A percentile compares a stretch with the other conserved stretches of the same genome.
Conservation (phyloP, 64 coral and sea anemone species). For the Porites lutea region DNA sequence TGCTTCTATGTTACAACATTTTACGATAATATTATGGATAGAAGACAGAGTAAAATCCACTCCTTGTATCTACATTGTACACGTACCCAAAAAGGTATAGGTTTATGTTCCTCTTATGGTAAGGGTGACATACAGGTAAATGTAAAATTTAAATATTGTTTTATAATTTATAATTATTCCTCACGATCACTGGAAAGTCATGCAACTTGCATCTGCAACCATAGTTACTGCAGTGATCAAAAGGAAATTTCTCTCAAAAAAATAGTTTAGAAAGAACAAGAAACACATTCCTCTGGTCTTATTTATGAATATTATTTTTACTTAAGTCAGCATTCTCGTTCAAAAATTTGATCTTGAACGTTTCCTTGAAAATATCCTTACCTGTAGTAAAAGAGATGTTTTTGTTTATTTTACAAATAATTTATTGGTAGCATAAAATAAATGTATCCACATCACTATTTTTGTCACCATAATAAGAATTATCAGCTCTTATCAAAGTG, state of each 20-base stretch:
- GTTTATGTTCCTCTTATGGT: background rate
- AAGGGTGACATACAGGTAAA: background rate
- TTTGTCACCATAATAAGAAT: too few species aligned
- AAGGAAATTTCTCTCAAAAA: background rate
- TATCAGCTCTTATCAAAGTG: too few species aligned
- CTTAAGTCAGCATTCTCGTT: too few species aligned
- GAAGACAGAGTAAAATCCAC: background rate
- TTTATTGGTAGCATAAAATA: too few species aligned
- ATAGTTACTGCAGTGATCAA: background rate
- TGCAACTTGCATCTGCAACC: background rate
- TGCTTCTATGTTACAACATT: background rate
- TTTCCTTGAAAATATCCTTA: too few species aligned
- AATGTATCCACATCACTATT: too few species aligned
- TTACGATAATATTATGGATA: background rate
- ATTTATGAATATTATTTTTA: too few species aligned
- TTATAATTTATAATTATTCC: background rate
- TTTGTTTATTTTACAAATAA: too few species aligned
- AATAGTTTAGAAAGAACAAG: background rate
- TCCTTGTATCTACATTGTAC: background rate
- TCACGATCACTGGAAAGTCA: background rate
- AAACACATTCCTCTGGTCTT: too few species aligned
- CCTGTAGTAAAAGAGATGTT: too few species aligned
- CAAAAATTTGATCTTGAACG: too few species aligned
- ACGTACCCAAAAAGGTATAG: background rate
- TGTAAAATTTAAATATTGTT: background rate